phyloP scores from a whole-genome alignment of 2,888 invertebrate genomes.

The Cantharis nigra region DNA sequence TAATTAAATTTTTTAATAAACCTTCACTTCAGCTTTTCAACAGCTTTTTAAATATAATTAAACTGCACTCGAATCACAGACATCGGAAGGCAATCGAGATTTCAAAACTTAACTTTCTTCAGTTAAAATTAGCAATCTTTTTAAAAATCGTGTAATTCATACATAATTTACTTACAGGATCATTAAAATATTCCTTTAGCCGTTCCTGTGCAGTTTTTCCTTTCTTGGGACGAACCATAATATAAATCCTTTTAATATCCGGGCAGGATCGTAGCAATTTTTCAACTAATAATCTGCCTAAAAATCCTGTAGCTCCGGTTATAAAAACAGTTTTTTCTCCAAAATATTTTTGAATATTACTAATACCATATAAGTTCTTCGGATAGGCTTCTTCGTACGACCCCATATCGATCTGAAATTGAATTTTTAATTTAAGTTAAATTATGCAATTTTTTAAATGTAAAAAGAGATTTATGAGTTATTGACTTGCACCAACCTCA shows the following conservation, averaged over 20 bases:
- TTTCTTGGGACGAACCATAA: conserved; percentile 43
- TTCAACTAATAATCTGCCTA: conserved; percentile 44
- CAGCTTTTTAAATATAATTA: no score
- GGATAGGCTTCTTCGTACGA: neutral
- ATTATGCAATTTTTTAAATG: no score
- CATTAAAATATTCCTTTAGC: conserved; percentile 62
- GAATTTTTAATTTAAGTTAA: neutral
- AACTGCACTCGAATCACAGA: no score
- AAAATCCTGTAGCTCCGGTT: conserved; percentile 72
- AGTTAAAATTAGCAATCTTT: no score
- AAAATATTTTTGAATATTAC: conserved; percentile 1
- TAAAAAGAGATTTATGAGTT: no score
- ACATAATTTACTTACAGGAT: conserved; percentile 60
- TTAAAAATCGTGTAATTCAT: neutral
- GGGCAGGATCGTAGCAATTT: conserved; percentile 45
- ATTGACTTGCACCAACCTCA: no score
- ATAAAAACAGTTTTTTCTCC: conserved; percentile 64
- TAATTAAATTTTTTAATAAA: neutral
- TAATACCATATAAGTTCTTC: neutral
- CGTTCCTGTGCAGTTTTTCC: conserved; percentile 41
- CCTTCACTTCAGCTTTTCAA: no score
- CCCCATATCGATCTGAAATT: neutral
- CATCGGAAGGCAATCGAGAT: neutral
- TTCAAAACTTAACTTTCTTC: neutral
- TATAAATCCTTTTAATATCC: conserved; percentile 44